Evolutionary conservation across 2,797 vertebrate genomes (phyloP), one percentile per base, ranked within the genome.

Genomic region (Eulemur coronatus): DNA sequence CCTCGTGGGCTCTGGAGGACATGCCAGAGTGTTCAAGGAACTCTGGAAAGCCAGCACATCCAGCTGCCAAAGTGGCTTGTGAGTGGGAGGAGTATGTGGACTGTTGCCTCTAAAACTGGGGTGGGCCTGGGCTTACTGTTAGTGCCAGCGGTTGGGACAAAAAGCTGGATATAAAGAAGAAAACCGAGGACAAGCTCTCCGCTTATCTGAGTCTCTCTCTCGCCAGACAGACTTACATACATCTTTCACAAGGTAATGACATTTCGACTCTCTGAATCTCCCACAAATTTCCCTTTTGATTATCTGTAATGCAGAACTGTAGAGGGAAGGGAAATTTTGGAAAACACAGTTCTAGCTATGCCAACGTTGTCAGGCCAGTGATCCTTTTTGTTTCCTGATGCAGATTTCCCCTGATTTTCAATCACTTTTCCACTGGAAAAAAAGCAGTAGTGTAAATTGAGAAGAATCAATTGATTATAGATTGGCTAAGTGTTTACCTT

Each of bases 311-410:
- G 14, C 5, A 61, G 57, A 69, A 55, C 4, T 38, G 0, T 2
- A 55, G 0, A 61, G 24, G n/a, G 15, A 72, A 80, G 24, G 4
- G 4, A 67, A 55, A 57, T 93, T 24, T 24, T 18, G 33, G 20
- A 43, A 55, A 63, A 59, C 0, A 20, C 0, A 26, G 28, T 61
- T 81, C 26, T 20, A 70, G 7, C 26, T 61, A 76, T 30, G 5
- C 2, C 18, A 67, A 35, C 0, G 28, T 18, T 52, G 1, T 38
- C 1, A n/a, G 10, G 43, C 1, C 17, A 73, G 2, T 24, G n/a
- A 55, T 5, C 10, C 24, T 67, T 84, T 15, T 41, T 73, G n/a
- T 46, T 73, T 72, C 35, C n/a, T 7, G 41, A 69, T 80, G 10
- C 28, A 5, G 43, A 76, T 59, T 85, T 76, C 1, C 15, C 17